Conservation (phyloP, 2,113 vertebrate genomes). For the Polypterus bichir region DNA sequence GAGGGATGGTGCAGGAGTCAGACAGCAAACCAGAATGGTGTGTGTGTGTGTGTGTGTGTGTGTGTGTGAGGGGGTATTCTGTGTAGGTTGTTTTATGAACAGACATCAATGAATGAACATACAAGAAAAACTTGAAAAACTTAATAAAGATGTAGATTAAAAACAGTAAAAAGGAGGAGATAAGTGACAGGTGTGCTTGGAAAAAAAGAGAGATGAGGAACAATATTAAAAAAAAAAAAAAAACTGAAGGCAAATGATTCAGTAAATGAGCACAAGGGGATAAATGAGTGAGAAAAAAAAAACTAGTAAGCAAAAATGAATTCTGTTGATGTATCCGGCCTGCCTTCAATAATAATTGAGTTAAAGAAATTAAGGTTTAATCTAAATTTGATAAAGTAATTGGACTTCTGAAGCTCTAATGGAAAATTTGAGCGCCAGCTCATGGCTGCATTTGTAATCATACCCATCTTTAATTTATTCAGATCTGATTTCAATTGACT, state of each 20-base stretch:
- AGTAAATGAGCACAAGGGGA: not conserved
- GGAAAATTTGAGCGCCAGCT: conserved; percentile 50
- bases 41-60: too few relatives aligned
- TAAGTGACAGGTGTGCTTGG: not conserved
- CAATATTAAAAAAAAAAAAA: not conserved
- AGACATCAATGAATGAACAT: not conserved
- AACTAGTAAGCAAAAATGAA: too few relatives aligned
- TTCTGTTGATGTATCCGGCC: too few relatives aligned
- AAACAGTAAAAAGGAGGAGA: not conserved
- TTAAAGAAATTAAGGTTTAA: conserved; percentile 46
- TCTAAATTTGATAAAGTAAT: conserved; percentile 58
- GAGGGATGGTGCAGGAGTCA: conserved; percentile 7
- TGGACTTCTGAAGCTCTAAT: conserved; percentile 50
- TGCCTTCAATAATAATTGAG: conserved; percentile 25
- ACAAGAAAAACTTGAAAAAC: not conserved
- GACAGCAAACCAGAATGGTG: not conserved
- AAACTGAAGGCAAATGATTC: not conserved
- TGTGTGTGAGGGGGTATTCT: too few relatives aligned
- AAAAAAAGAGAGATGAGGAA: not conserved
- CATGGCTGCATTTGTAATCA: conserved; percentile 40
- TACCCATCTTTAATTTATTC: conserved; percentile 48
- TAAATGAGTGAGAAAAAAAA: too few relatives aligned
- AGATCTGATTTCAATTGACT: conserved; percentile 37
- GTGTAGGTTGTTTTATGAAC: too few relatives aligned
- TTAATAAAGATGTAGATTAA: not conserved